Percentiles rank a stretch among this genome's conserved stretches.
These are phyloP conservation scores for Panthera leo DNA, from an alignment of 2,113 vertebrate species.

Conservation along the genomic window DNA sequence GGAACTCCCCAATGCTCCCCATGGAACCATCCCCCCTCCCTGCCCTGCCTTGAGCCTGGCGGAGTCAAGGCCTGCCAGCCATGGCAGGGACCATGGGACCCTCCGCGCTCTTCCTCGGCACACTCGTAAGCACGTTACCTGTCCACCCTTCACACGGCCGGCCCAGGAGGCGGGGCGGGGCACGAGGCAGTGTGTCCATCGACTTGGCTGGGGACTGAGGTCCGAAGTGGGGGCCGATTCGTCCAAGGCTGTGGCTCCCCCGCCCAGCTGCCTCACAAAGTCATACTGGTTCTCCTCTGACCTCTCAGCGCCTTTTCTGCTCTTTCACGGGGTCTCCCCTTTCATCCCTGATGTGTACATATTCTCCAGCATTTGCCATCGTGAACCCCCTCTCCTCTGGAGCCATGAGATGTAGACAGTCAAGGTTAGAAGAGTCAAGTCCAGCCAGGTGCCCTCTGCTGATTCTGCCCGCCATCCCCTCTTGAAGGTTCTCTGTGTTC, in stretches of 20 bases:
- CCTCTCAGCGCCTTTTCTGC: neutral
- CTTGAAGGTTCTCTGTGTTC: neutral
- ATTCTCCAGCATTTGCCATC: neutral
- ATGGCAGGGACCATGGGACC: neutral
- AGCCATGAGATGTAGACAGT: neutral
- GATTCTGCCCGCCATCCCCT: neutral
- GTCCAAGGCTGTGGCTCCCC: neutral
- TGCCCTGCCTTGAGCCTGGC: neutral
- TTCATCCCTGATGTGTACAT: neutral
- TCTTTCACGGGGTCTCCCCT: neutral
- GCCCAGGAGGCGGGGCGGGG: neutral
- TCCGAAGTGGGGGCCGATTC: neutral
- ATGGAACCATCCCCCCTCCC: neutral
- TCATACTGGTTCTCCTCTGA: neutral
- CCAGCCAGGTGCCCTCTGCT: neutral
- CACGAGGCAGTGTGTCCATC: neutral
- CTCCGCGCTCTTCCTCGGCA: neutral
- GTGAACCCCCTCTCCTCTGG: neutral
- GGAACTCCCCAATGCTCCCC: slow-evolving; percentile 40
- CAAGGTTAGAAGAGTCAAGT: neutral
- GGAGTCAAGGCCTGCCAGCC: neutral
- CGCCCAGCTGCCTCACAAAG: neutral
- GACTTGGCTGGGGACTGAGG: neutral
- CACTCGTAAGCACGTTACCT: neutral
- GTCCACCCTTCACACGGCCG: rapidly evolving